Evolutionary conservation across 2,113 vertebrate genomes (phyloP).

Genomic region (Dendropsophus ebraccatus): DNA sequence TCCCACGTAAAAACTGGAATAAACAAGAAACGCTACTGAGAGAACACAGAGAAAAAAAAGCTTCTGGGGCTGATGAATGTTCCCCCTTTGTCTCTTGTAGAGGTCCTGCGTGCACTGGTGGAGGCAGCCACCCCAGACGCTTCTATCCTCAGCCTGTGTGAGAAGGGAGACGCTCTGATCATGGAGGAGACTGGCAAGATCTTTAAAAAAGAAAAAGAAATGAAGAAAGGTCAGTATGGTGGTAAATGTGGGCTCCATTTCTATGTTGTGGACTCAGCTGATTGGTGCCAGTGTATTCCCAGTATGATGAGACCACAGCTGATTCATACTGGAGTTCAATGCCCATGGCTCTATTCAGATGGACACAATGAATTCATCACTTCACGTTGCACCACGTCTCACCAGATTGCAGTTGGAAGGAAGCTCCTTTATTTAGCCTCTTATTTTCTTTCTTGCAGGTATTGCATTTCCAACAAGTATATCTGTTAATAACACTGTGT

Average conservation of each 20-base stretch:
- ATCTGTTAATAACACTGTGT: slow-evolving; percentile 98
- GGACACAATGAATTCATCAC: not conserved
- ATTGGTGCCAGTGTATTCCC: not conserved
- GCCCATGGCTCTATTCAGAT: not conserved
- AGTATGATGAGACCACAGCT: no score
- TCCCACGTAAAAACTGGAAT: not conserved
- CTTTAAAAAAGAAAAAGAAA: slow-evolving; percentile 97
- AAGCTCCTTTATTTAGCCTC: not conserved
- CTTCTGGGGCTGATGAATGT: not conserved
- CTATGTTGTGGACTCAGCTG: no score
- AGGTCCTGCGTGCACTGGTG: slow-evolving; percentile 83
- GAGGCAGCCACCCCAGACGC: slow-evolving; percentile 81
- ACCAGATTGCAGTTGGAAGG: not conserved
- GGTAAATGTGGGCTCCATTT: not conserved
- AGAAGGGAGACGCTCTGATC: slow-evolving; percentile 91
- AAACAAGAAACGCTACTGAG: not conserved
- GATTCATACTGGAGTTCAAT: not conserved
- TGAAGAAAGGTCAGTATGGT: slow-evolving; percentile 92
- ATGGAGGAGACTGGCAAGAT: slow-evolving; percentile 92
- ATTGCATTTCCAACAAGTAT: slow-evolving; percentile 97
- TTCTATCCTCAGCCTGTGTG: slow-evolving; percentile 87
- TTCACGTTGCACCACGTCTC: no score
- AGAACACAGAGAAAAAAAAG: no score
- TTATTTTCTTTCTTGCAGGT: slow-evolving; percentile 71
- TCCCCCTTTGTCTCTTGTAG: slow-evolving; percentile 66